Percentiles rank a stretch among this genome's conserved stretches.
Conservation (phyloP, 2,113 vertebrate genomes). For the Rhinichthys klamathensis region DNA sequence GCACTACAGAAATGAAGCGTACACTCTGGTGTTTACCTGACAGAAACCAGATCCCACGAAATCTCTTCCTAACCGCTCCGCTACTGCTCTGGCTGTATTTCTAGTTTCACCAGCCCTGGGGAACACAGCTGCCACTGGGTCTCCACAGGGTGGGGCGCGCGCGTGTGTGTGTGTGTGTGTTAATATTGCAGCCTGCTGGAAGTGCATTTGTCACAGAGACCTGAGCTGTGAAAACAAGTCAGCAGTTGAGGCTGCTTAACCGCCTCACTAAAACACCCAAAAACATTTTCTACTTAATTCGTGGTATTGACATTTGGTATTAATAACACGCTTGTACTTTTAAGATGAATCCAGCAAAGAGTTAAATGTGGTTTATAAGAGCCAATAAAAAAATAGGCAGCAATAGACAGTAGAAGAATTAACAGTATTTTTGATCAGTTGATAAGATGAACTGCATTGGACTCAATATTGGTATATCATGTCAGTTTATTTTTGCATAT, state of each 20-base stretch:
- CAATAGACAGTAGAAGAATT: too few species aligned
- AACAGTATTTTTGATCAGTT: neutral
- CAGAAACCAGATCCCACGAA: slow-evolving; percentile 41
- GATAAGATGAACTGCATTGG: neutral
- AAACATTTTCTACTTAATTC: neutral
- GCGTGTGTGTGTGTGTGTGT: slow-evolving; percentile 24
- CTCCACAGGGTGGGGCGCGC: slow-evolving; percentile 21
- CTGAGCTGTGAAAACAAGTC: slow-evolving; percentile 61
- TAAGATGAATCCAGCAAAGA: neutral
- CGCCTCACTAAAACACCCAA: neutral
- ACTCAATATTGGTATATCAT: neutral
- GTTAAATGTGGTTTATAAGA: neutral
- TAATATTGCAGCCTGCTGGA: too few species aligned
- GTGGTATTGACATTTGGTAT: neutral
- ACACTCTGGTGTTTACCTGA: slow-evolving; percentile 31
- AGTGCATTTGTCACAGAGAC: slow-evolving; percentile 30
- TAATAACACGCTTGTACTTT: neutral
- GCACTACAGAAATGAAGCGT: slow-evolving; percentile 10
- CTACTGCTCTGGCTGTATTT: slow-evolving; percentile 38
- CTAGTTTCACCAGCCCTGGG: slow-evolving; percentile 38
- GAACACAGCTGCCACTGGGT: slow-evolving; percentile 25
- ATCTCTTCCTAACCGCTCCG: slow-evolving; percentile 15
- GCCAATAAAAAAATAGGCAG: too few species aligned
- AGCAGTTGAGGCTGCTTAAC: slow-evolving; percentile 34
- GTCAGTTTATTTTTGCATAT: neutral